Percentiles rank a stretch among this genome's conserved stretches.
These are phyloP conservation scores for Sebastolobus altivelis DNA, from an alignment of 2,797 vertebrate genomes.

Conservation along the genomic window DNA sequence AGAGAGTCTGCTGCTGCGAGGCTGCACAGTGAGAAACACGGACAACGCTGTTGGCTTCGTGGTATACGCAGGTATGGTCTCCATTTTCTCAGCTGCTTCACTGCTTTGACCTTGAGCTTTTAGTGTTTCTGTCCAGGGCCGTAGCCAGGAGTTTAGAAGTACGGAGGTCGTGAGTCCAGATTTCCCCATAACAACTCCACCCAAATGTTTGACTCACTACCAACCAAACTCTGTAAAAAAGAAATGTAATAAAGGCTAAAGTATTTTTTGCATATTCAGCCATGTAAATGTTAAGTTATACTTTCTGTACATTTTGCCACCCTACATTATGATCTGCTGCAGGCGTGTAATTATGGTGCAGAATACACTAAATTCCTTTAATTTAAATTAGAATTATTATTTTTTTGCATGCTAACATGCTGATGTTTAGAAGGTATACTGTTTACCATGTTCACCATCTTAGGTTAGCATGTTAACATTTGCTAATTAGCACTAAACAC, in stretches of 20 bases:
- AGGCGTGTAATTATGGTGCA: not conserved
- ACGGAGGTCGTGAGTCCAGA: not conserved
- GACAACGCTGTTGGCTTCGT: conserved; percentile 91
- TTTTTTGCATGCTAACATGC: not conserved
- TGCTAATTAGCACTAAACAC: not conserved
- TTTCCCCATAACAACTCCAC: not conserved
- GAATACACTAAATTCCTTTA: not conserved
- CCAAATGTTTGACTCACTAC: not conserved
- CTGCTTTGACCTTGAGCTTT: conserved; percentile 27
- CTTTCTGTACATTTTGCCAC: not conserved
- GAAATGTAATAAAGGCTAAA: too few relatives aligned
- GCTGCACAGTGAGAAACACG: conserved; percentile 94
- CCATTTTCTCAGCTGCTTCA: conserved; percentile 14
- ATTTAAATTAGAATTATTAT: not conserved
- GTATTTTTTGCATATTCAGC: not conserved
- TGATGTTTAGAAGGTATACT: not conserved
- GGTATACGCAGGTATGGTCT: conserved; percentile 91
- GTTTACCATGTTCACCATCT: not conserved
- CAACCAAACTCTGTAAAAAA: not conserved
- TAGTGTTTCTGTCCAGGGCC: not conserved
- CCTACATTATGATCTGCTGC: not conserved
- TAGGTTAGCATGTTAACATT: not conserved
- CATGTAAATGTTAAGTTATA: not conserved
- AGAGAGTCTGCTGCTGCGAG: conserved; percentile 93
- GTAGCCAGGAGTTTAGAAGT: not conserved